Base-by-base conservation (phyloP, 2,113 vertebrate genomes). In the Progne subis region DNA sequence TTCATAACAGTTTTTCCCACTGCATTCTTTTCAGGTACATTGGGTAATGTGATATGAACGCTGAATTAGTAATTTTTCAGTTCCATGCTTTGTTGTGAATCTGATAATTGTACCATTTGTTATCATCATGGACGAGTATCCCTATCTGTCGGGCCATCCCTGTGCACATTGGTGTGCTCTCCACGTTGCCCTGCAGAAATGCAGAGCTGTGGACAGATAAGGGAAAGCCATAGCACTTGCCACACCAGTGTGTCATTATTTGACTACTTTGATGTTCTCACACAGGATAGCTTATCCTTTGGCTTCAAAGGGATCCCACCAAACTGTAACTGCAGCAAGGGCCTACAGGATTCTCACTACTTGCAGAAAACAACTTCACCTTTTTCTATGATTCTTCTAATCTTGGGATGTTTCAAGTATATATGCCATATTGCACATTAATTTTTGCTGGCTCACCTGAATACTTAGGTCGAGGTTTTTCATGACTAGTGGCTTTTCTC, bases 271-370 rank as follows among this genome's bases (percentile, higher is more conserved):
- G 85, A 90, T 93, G 86, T 91, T 71, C 56, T 88, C 0, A 0
- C 29, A 60, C 55, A 41, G 26, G 50, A 20, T 12, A 63, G 70
- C 43, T 67, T 37, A 74, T 86, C 46, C 79, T 81, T 63, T 34
- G 78, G 26, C 90, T 95, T 97, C 91, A 94, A 55, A 95, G 86
- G 56, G 61, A 61, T 92, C 61, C 60, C 64, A 29, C 47, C 74
- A 70, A 81, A 88, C 21, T 55, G 25, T 24, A 71, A 53, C 29
- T 74, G 64, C 64, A 71, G 29, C 59, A 56, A 41, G 39, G 55
- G 16, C 59, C 78, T 72, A 25, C 2, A 1, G 63, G 52, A 80
- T 46, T 37, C 67, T 61, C 0, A 0, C 41, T 64, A 1, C 71
- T 75, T 68, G 46, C 50, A 46, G 64, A 7, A 77, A 92, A 69